phyloP scores from a whole-genome alignment of 92 coral and sea anemone genomes.

The Porites cylindrica region DNA sequence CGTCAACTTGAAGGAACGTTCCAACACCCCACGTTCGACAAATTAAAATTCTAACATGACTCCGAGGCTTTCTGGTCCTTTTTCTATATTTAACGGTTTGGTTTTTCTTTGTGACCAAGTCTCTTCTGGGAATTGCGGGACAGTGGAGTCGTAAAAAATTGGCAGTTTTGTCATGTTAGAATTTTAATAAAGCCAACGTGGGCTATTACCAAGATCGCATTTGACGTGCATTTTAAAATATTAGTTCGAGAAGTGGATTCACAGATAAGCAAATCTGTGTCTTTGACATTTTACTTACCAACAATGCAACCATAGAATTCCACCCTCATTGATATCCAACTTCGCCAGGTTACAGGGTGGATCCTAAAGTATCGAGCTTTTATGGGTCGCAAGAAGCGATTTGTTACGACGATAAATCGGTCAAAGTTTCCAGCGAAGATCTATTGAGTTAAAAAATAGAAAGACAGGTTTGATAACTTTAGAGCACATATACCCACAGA shows the following conservation, averaged over 20 bases:
- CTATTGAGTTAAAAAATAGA: constrained; percentile 19
- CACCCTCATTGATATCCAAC: constrained; percentile 85
- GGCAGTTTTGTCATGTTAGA: no score
- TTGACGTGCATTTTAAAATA: no score
- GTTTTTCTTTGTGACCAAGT: no score
- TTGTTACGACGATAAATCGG: constrained; percentile 66
- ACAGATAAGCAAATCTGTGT: not conserved
- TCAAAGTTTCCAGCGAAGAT: constrained; percentile 84
- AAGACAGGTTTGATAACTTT: not conserved
- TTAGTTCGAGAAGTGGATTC: not conserved
- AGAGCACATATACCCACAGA: not conserved
- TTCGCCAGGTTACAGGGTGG: constrained; percentile 81
- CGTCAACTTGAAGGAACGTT: no score
- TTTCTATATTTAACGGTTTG: no score
- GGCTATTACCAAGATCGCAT: no score
- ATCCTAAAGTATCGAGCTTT: constrained; percentile 76
- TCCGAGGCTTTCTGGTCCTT: no score
- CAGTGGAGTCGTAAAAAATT: no score
- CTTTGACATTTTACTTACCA: constrained; percentile 34
- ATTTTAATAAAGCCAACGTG: no score
- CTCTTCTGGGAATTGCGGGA: no score
- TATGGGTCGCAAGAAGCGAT: constrained; percentile 68
- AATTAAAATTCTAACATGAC: no score
- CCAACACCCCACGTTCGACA: no score
- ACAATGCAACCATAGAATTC: constrained; percentile 81